Conservation (phyloP, 2,113 vertebrate species). For the Ceyx cyanopectus region DNA sequence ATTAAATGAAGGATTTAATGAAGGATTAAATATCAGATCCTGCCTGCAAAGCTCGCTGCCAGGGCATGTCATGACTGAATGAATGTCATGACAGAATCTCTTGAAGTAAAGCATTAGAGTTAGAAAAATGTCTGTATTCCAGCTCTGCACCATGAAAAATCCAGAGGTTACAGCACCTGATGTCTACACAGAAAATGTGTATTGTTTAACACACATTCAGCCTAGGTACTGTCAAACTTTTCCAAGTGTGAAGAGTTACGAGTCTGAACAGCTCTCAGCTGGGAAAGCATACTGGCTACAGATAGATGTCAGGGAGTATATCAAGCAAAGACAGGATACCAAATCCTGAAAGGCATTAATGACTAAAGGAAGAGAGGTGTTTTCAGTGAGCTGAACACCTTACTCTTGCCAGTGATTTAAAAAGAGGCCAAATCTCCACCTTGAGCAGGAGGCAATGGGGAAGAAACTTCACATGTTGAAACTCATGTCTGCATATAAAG, state of each 20-base stretch:
- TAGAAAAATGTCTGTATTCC: background rate
- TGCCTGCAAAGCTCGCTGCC: background rate
- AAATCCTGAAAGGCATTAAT: background rate
- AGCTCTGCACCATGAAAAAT: background rate
- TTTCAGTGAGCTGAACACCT: background rate
- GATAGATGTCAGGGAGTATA: background rate
- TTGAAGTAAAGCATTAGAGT: background rate
- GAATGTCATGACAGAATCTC: background rate
- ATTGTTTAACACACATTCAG: background rate
- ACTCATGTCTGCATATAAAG: background rate
- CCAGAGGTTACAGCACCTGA: background rate
- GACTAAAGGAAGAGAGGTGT: background rate
- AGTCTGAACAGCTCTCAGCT: background rate
- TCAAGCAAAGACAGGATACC: background rate
- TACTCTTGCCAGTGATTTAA: background rate
- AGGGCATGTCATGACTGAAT: background rate
- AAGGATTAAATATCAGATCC: background rate
- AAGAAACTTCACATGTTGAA: background rate
- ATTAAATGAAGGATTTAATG: background rate
- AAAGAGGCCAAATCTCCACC: background rate
- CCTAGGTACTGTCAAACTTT: background rate
- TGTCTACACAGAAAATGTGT: background rate
- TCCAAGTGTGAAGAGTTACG: background rate
- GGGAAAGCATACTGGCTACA: background rate
- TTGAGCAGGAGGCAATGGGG: background rate